Conservation (phyloP, 2,888 invertebrate genomes). For the Agrochola lota region DNA sequence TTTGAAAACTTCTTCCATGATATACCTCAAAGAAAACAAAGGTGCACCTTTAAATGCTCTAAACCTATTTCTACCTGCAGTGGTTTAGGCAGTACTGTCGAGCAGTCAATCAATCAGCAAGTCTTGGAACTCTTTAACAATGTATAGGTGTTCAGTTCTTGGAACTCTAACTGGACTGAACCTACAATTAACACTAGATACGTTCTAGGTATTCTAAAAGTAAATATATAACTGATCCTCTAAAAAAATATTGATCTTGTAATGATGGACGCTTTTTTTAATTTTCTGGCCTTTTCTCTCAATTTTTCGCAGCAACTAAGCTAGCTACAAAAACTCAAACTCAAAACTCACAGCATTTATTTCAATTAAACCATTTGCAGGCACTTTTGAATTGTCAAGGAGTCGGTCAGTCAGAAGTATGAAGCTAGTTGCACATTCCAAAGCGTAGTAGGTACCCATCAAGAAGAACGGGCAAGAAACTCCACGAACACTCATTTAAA, state of each 20-base stretch:
- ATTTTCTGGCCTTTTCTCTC: too few species aligned
- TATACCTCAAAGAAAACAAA: slow-evolving; percentile 14
- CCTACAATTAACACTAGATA: neutral
- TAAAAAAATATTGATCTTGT: neutral
- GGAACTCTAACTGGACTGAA: slow-evolving; percentile 30
- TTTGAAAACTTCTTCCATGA: neutral
- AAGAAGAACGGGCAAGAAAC: too few species aligned
- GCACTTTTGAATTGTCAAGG: too few species aligned
- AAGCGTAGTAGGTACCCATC: too few species aligned
- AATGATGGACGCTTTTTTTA: too few species aligned
- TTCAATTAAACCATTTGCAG: too few species aligned
- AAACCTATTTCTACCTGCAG: slow-evolving; percentile 1
- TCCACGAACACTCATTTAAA: too few species aligned
- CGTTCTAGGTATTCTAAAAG: neutral
- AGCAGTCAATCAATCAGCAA: slow-evolving; percentile 46
- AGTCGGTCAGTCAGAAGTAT: too few species aligned
- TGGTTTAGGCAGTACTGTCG: slow-evolving; percentile 8
- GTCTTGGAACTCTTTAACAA: slow-evolving; percentile 42
- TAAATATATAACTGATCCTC: neutral
- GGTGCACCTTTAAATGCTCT: neutral
- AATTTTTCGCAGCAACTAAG: too few species aligned
- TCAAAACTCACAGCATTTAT: too few species aligned
- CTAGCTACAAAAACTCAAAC: too few species aligned
- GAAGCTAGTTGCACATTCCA: too few species aligned
- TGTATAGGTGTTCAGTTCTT: slow-evolving; percentile 22